Evolutionary conservation across 2,888 invertebrate genomes (phyloP).

Genomic region (Pollenia griseotomentosa): DNA sequence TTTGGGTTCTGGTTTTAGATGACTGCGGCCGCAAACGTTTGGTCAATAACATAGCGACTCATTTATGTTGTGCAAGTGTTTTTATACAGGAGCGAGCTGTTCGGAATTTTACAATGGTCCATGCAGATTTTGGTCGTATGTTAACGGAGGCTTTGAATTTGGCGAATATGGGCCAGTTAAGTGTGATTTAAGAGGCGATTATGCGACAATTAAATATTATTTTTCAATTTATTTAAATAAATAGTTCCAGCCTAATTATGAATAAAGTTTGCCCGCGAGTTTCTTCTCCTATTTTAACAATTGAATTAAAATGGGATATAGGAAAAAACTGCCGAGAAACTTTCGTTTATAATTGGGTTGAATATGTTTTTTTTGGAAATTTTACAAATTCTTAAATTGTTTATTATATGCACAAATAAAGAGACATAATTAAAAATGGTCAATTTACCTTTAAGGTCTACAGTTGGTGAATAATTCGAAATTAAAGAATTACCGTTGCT

Average conservation of each 20-base stretch:
- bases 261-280: background rate
- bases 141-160: slow-evolving; percentile 87
- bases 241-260: background rate
- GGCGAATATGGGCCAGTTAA: slow-evolving; percentile 60
- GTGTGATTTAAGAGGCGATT: background rate
- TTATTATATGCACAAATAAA: too few species aligned
- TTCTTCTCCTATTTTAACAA: too few species aligned
- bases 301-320: too few species aligned
- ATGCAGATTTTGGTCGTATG: slow-evolving; percentile 91
- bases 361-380: too few species aligned
- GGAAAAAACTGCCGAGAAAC: too few species aligned
- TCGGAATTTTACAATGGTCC: slow-evolving; percentile 92
- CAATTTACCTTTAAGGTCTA: too few species aligned
- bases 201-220: background rate
- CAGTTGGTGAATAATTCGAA: too few species aligned
- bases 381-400: too few species aligned
- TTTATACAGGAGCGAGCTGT: slow-evolving; percentile 95
- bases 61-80: slow-evolving; percentile 90
- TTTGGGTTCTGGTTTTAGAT: slow-evolving; percentile 92
- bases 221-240: slow-evolving; percentile 25
- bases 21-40: slow-evolving; percentile 89
- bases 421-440: too few species aligned
- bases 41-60: slow-evolving; percentile 91
- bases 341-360: too few species aligned
- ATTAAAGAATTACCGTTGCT: too few species aligned